phyloP scores from a whole-genome alignment of 2,888 invertebrate species.

The Globia sparganii region DNA sequence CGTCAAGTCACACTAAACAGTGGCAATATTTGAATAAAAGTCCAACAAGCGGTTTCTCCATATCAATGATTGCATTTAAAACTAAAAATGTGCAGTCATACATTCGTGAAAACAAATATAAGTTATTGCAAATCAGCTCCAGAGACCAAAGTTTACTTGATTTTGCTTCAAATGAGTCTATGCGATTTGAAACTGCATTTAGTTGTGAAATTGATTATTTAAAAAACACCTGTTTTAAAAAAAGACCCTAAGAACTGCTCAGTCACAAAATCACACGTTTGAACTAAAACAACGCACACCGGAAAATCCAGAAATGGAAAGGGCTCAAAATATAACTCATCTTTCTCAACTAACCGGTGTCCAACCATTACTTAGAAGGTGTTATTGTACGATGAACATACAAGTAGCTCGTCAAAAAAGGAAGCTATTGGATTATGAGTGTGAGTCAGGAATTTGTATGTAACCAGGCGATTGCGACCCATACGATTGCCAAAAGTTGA shows the following conservation, averaged over 20 bases:
- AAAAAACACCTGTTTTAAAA: conserved; percentile 11
- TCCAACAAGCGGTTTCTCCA: conserved; percentile 27
- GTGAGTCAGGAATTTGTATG: conserved; percentile 70
- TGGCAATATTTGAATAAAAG: conserved; percentile 32
- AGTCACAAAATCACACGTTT: conserved; percentile 20
- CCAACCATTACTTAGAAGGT: conserved; percentile 56
- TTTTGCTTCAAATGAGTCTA: conserved; percentile 24
- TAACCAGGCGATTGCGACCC: conserved; percentile 71
- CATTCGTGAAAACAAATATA: conserved; percentile 24
- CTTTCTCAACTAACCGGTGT: conserved; percentile 51
- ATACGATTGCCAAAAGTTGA: conserved; percentile 69
- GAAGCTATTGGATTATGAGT: conserved; percentile 65
- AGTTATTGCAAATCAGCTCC: conserved; percentile 26
- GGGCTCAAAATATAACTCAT: conserved; percentile 1
- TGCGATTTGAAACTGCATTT: conserved; percentile 50
- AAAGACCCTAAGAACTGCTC: conserved; percentile 11
- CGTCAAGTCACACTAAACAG: conserved; percentile 19
- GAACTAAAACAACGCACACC: conserved; percentile 2
- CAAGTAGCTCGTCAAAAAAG: conserved; percentile 60
- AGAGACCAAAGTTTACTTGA: conserved; percentile 12
- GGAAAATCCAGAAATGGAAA: conserved; percentile 14
- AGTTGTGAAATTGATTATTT: conserved; percentile 26
- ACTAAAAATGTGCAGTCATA: conserved; percentile 29
- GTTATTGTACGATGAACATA: conserved; percentile 73
- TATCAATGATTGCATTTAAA: conserved; percentile 41